Base-by-base conservation (phyloP, 2,888 invertebrate species). In the Malachius bipustulatus region DNA sequence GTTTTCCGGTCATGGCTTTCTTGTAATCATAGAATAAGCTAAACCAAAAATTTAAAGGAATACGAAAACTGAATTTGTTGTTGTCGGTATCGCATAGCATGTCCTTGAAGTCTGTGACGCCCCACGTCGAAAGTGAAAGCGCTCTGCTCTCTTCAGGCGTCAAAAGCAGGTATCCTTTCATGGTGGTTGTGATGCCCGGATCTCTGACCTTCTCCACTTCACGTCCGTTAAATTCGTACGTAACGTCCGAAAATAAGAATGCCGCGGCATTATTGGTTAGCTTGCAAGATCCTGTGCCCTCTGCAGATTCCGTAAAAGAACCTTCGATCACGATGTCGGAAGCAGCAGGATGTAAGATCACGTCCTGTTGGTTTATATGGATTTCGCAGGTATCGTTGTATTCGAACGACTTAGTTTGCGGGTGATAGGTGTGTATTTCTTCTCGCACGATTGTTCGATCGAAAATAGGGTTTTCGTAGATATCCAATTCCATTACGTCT, bases 21-120 rank as follows among this genome's bases (percentile, higher is more conserved):
- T 49, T 49, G 40, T 54, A 60, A 43, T 59, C 52, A 39, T 55
- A 51, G 11, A 48, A 47, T 43, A 54, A 56, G 3, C 54, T 56
- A n/a, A 58, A 35, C n/a, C 57, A 24, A 32, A 45, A 39, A 37
- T 48, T 50, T 9, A 59, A 42, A 9, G 55, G 55, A 16, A 60
- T 41, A 31, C 41, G 48, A 36, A 53, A 45, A n/a, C n/a, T n/a
- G n/a, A n/a, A n/a, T n/a, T n/a, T n/a, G n/a, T n/a, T n/a, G n/a
- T n/a, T n/a, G n/a, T n/a, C n/a, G n/a, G n/a, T n/a, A n/a, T n/a
- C n/a, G n/a, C n/a, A n/a, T n/a, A n/a, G n/a, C n/a, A n/a, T n/a
- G n/a, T n/a, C n/a, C n/a, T n/a, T n/a, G n/a, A n/a, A n/a, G n/a
- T n/a, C n/a, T n/a, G n/a, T n/a, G n/a, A n/a, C 42, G 29, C 6